A percentile compares a stretch with the other conserved stretches of the same genome.
Evolutionary conservation across 2,113 vertebrate species (phyloP).

Genomic region (Festucalex cinctus): DNA sequence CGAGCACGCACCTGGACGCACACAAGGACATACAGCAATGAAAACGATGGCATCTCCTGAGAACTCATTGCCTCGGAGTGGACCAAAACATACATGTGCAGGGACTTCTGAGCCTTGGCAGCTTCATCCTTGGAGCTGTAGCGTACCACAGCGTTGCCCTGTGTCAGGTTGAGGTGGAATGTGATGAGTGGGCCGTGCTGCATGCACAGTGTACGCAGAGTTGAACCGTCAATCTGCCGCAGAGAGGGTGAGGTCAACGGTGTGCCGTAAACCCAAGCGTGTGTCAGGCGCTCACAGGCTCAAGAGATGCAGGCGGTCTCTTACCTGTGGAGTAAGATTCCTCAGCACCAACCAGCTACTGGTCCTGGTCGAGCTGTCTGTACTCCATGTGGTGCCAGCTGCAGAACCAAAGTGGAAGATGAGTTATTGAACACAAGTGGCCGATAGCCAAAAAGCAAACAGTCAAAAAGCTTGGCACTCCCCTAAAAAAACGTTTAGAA

Average conservation of each 20-base stretch:
- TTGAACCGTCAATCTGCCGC: slow-evolving; percentile 91
- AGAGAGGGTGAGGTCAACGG: neutral
- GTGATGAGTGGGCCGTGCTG: slow-evolving; percentile 94
- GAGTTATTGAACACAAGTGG: slow-evolving; percentile 8
- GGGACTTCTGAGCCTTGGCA: slow-evolving; percentile 95
- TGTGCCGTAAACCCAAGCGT: neutral
- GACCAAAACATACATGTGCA: slow-evolving; percentile 83
- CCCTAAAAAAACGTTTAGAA: too few species aligned
- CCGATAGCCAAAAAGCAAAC: too few species aligned
- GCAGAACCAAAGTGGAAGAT: slow-evolving; percentile 4
- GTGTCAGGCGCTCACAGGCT: neutral
- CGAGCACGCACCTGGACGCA: slow-evolving; percentile 84
- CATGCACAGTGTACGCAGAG: slow-evolving; percentile 92
- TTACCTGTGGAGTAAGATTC: slow-evolving; percentile 97
- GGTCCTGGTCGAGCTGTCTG: slow-evolving; percentile 91
- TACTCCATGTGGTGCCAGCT: slow-evolving; percentile 92
- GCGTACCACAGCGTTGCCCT: slow-evolving; percentile 93
- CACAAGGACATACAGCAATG: neutral
- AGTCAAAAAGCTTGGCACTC: too few species aligned
- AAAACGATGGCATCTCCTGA: neutral
- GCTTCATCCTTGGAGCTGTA: slow-evolving; percentile 97
- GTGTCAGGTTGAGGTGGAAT: slow-evolving; percentile 97
- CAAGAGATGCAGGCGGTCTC: neutral
- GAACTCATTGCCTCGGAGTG: neutral
- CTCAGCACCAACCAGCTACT: slow-evolving; percentile 97